Evolutionary conservation across 1,140 invertebrate species (phyloP).

Genomic region (Drosophila jambulina): DNA sequence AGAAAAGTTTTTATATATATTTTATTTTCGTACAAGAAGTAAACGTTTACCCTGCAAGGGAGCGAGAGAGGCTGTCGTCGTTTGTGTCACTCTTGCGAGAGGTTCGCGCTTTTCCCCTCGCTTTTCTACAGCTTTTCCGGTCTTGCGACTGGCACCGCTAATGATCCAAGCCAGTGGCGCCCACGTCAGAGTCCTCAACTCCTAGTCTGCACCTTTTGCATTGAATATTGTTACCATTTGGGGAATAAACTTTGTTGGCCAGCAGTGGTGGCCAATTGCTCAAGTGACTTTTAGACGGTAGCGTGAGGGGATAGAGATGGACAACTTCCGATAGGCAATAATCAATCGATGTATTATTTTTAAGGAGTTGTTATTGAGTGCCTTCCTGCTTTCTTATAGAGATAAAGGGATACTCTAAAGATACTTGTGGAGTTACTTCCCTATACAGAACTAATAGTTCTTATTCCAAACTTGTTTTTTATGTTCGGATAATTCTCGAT

Average conservation of each 20-base stretch:
- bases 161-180: conserved; percentile 72
- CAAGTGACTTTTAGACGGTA: conserved; percentile 34
- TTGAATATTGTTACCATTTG: conserved; percentile 14
- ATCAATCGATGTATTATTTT: conserved; percentile 12
- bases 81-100: conserved; percentile 41
- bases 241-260: conserved; percentile 36
- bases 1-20: conserved; percentile 51
- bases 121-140: neutral
- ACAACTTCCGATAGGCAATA: conserved; percentile 19
- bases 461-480: neutral
- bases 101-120: neutral
- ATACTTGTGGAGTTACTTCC: neutral
- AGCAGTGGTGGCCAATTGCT: conserved; percentile 27
- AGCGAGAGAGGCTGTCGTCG: conserved; percentile 36
- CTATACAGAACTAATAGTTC: too few relatives aligned
- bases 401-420: too few relatives aligned
- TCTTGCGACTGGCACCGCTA: conserved; percentile 55
- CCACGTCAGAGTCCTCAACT: conserved; percentile 54
- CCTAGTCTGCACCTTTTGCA: conserved; percentile 3
- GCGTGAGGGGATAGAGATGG: conserved; percentile 9
- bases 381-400: neutral
- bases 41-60: conserved; percentile 43
- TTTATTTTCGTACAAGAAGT: conserved; percentile 44
- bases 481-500: neutral
- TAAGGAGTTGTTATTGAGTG: neutral